Evolutionary conservation across 2,888 invertebrate genomes (phyloP), one percentile per base, ranked within the genome.

Genomic region (Phengaris alcon): DNA sequence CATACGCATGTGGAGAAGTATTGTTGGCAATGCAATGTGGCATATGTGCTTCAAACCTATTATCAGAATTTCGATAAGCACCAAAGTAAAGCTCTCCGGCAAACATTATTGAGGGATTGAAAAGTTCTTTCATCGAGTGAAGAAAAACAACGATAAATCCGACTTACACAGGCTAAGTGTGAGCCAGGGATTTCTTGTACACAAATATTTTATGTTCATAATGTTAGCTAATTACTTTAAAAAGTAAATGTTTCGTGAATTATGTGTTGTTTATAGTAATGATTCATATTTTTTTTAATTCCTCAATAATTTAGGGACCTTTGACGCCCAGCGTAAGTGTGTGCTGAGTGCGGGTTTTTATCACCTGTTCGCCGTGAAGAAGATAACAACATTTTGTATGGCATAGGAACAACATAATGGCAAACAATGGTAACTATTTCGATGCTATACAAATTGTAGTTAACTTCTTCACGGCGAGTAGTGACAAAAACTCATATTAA

Each of bases 81-180:
- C 77, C 78, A 35, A 59, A 81, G 85, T 88, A 86, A 64, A 91
- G 89, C 90, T 84, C 84, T 87, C 85, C 81, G 79, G 86, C 88
- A 91, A 91, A 91, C 86, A 90, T 86, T 82, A 82, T 80, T 82
- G 83, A 86, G 87, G 87, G 88, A 87, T 89, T 87, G 87, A 83
- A 84, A 91, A 91, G 87, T 90, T 89, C 82, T 81, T 82, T 77
- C 82, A 78, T 79, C 79, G 82, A 80, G 82, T 81, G 81, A 88
- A 87, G 86, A 90, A 90, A 90, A 91, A 91, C 90, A 90, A 84
- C 88, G 86, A 90, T 91, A 91, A 90, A 91, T 90, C 89, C 87
- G 85, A 89, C 87, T 90, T 90, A 89, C 77, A 78, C 82, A 81
- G 83, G 83, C 82, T 82, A 82, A 87, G 83, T 84, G 80, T 80